These are phyloP conservation scores for Heliangelus exortis DNA, from an alignment of 2,797 vertebrate genomes.

Conservation along the genomic window DNA sequence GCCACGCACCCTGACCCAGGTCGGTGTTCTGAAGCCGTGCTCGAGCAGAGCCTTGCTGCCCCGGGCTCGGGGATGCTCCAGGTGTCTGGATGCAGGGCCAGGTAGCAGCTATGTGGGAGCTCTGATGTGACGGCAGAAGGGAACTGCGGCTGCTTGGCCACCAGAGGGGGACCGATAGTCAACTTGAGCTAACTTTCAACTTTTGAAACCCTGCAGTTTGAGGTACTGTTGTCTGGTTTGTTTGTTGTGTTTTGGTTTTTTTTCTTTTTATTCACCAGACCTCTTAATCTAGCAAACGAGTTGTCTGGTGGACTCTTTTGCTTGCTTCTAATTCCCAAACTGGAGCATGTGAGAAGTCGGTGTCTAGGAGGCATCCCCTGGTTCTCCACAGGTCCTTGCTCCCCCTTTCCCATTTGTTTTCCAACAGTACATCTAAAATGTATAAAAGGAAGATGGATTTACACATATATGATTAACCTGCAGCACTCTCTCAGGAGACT, in stretches of 20 bases:
- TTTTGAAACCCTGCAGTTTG: not conserved
- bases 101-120: rapidly evolving
- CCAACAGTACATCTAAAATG: not conserved
- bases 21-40: not conserved
- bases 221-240: not conserved
- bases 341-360: not conserved
- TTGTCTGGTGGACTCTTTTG: not conserved
- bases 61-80: not conserved
- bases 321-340: not conserved
- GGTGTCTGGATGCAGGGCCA: not conserved
- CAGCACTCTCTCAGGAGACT: not conserved
- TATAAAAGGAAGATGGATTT: not conserved
- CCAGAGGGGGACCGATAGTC: slow-evolving; percentile 51
- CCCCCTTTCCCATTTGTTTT: not conserved
- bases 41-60: not conserved
- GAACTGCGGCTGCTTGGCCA: not conserved
- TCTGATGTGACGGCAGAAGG: not conserved
- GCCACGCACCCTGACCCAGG: not conserved
- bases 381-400: not conserved
- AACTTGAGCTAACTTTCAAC: not conserved
- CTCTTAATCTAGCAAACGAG: not conserved
- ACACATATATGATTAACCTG: not conserved
- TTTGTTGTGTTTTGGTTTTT: too few relatives aligned
- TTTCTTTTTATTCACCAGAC: not conserved
- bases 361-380: not conserved